A percentile compares a stretch with the other conserved stretches of the same genome.
These are phyloP conservation scores for Lottia gigantea DNA, from an alignment of 2,888 invertebrate species.

Conservation along the genomic window DNA sequence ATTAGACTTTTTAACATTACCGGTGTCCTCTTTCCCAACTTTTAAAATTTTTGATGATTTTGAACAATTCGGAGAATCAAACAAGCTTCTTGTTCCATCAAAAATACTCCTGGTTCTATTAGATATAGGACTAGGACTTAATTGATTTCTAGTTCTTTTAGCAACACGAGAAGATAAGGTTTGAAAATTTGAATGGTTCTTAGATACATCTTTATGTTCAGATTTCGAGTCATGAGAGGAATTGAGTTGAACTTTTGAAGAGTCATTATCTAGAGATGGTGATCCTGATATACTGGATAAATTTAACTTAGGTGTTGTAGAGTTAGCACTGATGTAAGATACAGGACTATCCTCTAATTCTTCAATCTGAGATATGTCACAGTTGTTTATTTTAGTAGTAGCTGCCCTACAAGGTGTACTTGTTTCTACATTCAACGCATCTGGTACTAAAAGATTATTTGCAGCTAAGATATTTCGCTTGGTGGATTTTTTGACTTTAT, in stretches of 20 bases:
- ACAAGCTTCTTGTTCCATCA: slow-evolving; percentile 30
- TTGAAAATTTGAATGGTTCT: no score
- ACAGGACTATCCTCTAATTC: slow-evolving; percentile 24
- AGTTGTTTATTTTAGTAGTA: slow-evolving; percentile 27
- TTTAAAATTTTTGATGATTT: neutral
- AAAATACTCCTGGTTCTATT: neutral
- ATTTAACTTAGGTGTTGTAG: neutral
- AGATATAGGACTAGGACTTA: neutral
- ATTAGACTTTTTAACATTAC: neutral
- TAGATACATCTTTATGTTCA: no score
- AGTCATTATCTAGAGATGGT: neutral
- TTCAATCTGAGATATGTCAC: slow-evolving; percentile 41
- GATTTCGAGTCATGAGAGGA: no score
- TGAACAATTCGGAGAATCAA: slow-evolving; percentile 21
- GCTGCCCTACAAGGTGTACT: slow-evolving; percentile 46
- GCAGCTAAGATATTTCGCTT: neutral
- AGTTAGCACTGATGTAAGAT: neutral
- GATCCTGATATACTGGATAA: slow-evolving; percentile 17
- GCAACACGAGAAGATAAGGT: neutral
- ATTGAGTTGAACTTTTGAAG: no score
- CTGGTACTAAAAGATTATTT: neutral
- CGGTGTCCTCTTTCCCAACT: neutral
- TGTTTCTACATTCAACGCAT: slow-evolving; percentile 34
- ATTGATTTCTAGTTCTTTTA: neutral
- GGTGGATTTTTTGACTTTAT: neutral